Evolutionary conservation across 2,888 invertebrate species (phyloP).

Genomic region (Diarsia mendica): DNA sequence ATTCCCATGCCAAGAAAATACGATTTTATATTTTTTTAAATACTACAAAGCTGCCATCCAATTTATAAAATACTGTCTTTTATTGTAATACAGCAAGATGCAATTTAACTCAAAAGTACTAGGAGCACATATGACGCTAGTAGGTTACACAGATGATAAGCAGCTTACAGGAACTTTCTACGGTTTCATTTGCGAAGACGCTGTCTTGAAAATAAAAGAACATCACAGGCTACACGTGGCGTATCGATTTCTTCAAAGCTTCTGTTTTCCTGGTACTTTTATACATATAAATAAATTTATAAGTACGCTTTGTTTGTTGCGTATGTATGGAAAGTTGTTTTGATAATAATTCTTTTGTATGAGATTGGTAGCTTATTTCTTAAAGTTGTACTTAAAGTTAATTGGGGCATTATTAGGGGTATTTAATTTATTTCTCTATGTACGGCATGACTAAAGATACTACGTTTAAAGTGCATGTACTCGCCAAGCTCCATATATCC

Average conservation of each 20-base stretch:
- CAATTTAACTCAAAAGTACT: conserved; percentile 12
- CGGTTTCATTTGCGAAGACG: conserved; percentile 25
- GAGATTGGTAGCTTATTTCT: conserved; percentile 3
- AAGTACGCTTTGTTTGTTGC: neutral
- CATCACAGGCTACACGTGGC: conserved; percentile 8
- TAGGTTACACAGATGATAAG: conserved; percentile 33
- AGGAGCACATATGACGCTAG: conserved; percentile 24
- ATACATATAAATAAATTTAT: neutral
- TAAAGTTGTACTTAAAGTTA: neutral
- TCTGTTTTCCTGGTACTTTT: conserved; percentile 12
- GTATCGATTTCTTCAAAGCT: conserved; percentile 23
- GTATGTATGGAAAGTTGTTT: neutral
- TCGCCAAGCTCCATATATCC: no score
- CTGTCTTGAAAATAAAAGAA: conserved; percentile 27
- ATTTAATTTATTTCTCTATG: conserved; percentile 19
- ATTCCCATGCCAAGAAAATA: neutral
- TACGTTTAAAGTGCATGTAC: neutral
- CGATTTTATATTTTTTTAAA: neutral
- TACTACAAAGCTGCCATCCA: neutral
- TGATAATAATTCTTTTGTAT: neutral
- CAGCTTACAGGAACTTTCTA: conserved; percentile 31
- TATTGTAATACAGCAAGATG: neutral
- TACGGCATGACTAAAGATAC: neutral
- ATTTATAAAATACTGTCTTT: conserved; percentile 4
- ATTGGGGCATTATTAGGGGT: conserved; percentile 15